Evolutionary conservation across 1,140 invertebrate genomes (phyloP).

Genomic region (Rhizoglyphus robini): DNA sequence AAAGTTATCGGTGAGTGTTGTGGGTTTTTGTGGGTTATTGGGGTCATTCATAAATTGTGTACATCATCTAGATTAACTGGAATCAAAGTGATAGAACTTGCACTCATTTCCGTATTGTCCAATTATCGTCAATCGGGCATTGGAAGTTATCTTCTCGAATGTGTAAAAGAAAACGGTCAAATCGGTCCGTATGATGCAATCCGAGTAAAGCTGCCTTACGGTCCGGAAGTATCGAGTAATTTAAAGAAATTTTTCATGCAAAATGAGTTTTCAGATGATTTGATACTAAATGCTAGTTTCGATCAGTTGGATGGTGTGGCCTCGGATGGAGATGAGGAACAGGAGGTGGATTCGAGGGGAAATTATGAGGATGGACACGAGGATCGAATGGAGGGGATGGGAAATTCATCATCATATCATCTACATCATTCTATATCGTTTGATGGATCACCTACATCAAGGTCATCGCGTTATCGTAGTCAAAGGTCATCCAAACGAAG

Average conservation of each 20-base stretch:
- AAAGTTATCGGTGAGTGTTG: conserved; percentile 7
- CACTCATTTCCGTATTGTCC: background rate
- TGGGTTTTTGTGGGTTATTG: too few species aligned
- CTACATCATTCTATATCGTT: conserved; percentile 1
- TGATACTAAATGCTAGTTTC: conserved; percentile 10
- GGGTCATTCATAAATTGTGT: background rate
- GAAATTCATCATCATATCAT: background rate
- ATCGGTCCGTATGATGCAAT: conserved; percentile 13
- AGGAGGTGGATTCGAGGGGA: background rate
- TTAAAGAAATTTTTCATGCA: background rate
- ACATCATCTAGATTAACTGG: background rate
- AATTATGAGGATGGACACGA: background rate
- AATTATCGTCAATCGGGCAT: background rate
- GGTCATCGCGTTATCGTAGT: background rate
- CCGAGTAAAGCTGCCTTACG: background rate
- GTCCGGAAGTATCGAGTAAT: background rate
- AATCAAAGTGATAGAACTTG: conserved; percentile 5
- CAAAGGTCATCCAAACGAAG: too few species aligned
- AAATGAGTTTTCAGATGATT: conserved; percentile 5
- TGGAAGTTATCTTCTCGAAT: background rate
- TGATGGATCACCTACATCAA: background rate
- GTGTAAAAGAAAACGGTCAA: background rate
- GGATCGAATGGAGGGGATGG: background rate
- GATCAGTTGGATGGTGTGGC: background rate
- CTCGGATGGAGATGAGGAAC: background rate